Base-by-base conservation (phyloP, 2,888 invertebrate genomes). In the Stenolophus ochropezus region DNA sequence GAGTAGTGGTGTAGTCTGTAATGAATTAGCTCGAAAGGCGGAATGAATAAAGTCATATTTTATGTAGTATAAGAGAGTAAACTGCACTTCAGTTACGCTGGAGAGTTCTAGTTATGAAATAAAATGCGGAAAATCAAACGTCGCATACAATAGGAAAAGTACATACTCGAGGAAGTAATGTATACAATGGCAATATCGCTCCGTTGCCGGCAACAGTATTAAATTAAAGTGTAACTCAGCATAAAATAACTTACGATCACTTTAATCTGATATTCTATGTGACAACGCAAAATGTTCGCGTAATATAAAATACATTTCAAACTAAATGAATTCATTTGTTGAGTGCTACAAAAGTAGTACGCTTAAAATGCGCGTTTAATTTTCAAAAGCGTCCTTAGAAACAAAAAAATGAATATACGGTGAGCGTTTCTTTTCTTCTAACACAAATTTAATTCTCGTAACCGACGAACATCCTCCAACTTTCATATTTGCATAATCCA, bases 401-500 rank as follows among this genome's bases (percentile, higher is more conserved):
- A 77, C 42, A 61, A 61, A 79, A n/a, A 80, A 73, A 80, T 80
- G 58, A 73, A 80, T 80, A 80, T 58, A 79, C 65, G 79, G 71
- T 71, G 51, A 51, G 53, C 53, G 69, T 80, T 79, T 80, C 80
- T 80, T 80, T 65, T 80, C 80, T 71, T 73, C 58, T 73, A 73
- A 80, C 80, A 80, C 71, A 80, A 80, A 80, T 80, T 80, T 80
- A 80, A 80, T 80, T 80, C 80, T 42, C 27, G 23, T 42, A n/a
- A n/a, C n/a, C n/a, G n/a, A n/a, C n/a, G n/a, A n/a, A 16, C 47
- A 25, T 65, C 23, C 14, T 18, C 71, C 56, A 80, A 80, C 73
- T 80, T 80, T 73, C 49, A 71, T 69, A 80, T 80, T 80, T 80
- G 56, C 80, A 80, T 80, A 80, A 80, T 80, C 80, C 80, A 80